Percentiles rank a stretch among this genome's conserved stretches.
These are phyloP conservation scores for Hyppa rectilinea DNA, from an alignment of 2,888 invertebrate genomes.

Conservation along the genomic window DNA sequence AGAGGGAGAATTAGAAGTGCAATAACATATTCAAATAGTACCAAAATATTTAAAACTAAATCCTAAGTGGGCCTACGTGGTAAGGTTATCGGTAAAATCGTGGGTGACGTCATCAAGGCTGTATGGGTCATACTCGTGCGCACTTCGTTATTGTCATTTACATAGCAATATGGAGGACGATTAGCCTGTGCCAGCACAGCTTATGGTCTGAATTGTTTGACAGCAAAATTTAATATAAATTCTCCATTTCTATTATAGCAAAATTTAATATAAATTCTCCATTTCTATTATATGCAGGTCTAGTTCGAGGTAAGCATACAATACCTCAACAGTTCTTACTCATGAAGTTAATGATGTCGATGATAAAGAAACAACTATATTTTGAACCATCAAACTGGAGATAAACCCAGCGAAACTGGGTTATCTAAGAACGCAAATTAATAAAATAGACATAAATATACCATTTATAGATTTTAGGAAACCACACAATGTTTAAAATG, in stretches of 20 bases:
- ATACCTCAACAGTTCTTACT: not conserved
- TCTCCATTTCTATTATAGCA: not conserved
- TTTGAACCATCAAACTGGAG: conserved; percentile 23
- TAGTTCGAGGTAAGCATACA: conserved; percentile 13
- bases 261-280: not conserved
- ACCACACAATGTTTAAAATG: conserved; percentile 9
- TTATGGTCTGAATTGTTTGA: conserved; percentile 28
- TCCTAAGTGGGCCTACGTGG: conserved; percentile 39
- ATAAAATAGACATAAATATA: conserved; percentile 44
- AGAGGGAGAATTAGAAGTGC: not conserved
- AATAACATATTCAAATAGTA: conserved; percentile 11
- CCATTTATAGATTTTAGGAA: conserved; percentile 4
- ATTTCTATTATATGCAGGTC: not conserved
- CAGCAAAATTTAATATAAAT: not conserved
- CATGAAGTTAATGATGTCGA: not conserved
- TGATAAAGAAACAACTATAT: not conserved
- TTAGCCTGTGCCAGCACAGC: conserved; percentile 48
- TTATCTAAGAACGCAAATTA: conserved; percentile 44
- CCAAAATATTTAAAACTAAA: conserved; percentile 14
- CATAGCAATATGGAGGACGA: conserved; percentile 73
- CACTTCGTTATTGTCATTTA: conserved; percentile 75
- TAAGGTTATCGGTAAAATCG: conserved; percentile 70
- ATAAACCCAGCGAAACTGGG: conserved; percentile 9
- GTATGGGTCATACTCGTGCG: conserved; percentile 76
- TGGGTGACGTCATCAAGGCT: conserved; percentile 80